Evolutionary conservation across 2,888 invertebrate genomes (phyloP), one percentile per base, ranked within the genome.

Genomic region (Sericinus montela): DNA sequence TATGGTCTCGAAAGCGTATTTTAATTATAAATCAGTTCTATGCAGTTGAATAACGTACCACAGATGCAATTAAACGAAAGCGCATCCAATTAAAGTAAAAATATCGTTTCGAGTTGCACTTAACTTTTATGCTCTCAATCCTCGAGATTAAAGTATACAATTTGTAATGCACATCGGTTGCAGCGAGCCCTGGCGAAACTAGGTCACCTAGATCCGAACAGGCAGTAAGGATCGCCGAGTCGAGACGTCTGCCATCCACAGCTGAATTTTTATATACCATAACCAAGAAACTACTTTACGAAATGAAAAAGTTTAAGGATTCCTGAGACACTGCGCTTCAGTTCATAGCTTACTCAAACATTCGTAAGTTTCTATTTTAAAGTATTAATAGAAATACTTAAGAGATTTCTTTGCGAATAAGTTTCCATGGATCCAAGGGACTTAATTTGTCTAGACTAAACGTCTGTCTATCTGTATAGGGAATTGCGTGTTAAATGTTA

Each of bases 111-210:
- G 37, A 41, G 40, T 15, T 37, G 36, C 50, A 45, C 37, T 48
- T 37, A 48, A 48, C 48, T 50, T 41, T 41, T 40, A 50, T 41
- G 14, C 50, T 40, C 38, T 41, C 53, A 55, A 56, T 54, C 57
- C 45, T 25, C 48, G 48, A 58, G 56, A 55, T 60, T 56, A 60
- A 61, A 57, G 56, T 53, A 67, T 72, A 67, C 72, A 75, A 72
- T 79, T 72, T 69, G 68, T 72, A 73, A 74, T 68, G 62, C 63
- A 60, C 64, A 66, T 65, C 71, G 69, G 65, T 59, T 66, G 70
- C 65, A 67, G 57, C 61, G 60, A 51, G 51, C 55, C 47, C 48
- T 53, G 52, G 16, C 9, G 23, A 35, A 62, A 60, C 54, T 58
- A 44, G 63, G 63, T 63, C 59, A 63, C 59, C 61, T 58, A 60